These are phyloP conservation scores for Oenanthe oenanthe DNA, from an alignment of 2,113 vertebrate genomes.

Conservation along the genomic window DNA sequence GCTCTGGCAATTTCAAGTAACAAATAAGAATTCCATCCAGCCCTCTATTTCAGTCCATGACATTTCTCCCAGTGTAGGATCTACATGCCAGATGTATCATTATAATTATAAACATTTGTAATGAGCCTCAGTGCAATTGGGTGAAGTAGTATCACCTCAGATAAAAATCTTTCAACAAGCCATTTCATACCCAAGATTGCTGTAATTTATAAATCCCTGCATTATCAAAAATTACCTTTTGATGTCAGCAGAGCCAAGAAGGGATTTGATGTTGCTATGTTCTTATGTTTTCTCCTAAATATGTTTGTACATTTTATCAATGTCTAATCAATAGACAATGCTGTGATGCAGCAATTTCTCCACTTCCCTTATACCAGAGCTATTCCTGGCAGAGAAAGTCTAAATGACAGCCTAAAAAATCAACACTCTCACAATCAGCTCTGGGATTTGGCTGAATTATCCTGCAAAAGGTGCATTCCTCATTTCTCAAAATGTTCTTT, in stretches of 20 bases:
- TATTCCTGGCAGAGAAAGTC: background rate
- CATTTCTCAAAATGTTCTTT: background rate
- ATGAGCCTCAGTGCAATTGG: background rate
- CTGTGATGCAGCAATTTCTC: background rate
- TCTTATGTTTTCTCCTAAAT: background rate
- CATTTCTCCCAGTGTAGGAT: background rate
- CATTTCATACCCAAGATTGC: background rate
- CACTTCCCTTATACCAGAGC: background rate
- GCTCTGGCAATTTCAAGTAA: constrained; percentile 37
- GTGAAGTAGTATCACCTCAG: constrained; percentile 24
- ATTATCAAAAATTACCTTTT: constrained; percentile 27
- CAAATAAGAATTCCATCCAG: constrained; percentile 23
- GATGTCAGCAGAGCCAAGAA: constrained; percentile 8
- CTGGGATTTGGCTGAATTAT: background rate
- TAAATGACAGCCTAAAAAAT: background rate
- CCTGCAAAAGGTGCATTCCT: background rate
- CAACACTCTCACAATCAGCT: background rate
- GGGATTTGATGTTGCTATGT: background rate
- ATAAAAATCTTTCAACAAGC: background rate
- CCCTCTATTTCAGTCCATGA: background rate
- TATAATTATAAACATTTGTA: constrained; percentile 31
- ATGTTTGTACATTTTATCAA: background rate
- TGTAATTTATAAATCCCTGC: constrained; percentile 30
- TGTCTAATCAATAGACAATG: background rate
- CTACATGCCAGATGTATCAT: background rate